Percentiles rank a stretch among this genome's conserved stretches.
Evolutionary conservation across 2,113 vertebrate species (phyloP).

Genomic region (Neopipo cinnamomea): DNA sequence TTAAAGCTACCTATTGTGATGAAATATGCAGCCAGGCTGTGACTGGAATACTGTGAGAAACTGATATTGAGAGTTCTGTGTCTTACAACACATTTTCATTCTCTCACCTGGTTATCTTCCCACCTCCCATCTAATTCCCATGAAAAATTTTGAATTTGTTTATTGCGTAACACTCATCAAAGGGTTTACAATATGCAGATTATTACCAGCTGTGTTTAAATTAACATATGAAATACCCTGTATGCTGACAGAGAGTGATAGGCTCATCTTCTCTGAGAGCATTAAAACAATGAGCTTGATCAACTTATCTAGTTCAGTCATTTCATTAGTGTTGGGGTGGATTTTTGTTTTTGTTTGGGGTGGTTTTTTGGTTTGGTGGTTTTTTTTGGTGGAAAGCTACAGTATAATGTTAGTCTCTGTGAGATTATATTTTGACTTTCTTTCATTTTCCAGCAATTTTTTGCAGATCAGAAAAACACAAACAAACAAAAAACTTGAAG

Average conservation of each 20-base stretch:
- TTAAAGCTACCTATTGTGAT: constrained; percentile 6
- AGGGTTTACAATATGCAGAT: neutral
- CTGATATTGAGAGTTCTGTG: neutral
- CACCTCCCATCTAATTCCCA: neutral
- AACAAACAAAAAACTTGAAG: neutral
- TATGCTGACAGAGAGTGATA: neutral
- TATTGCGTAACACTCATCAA: neutral
- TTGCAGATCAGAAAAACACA: neutral
- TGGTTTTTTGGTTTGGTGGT: neutral
- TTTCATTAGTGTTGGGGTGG: neutral
- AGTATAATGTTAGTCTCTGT: neutral
- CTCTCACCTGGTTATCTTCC: neutral
- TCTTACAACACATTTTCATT: neutral
- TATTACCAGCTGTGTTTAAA: constrained; percentile 1
- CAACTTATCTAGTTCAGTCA: neutral
- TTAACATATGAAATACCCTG: neutral
- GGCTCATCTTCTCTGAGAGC: neutral
- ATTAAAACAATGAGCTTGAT: neutral
- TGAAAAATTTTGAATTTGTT: neutral
- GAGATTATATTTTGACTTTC: constrained; percentile 13
- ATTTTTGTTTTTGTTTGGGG: neutral
- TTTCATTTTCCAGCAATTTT: constrained; percentile 43
- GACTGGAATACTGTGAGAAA: neutral
- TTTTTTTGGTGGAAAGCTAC: neutral
- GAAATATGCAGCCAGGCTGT: neutral